These are phyloP conservation scores for Dilophus febrilis DNA, from an alignment of 2,888 invertebrate genomes.

Conservation along the genomic window DNA sequence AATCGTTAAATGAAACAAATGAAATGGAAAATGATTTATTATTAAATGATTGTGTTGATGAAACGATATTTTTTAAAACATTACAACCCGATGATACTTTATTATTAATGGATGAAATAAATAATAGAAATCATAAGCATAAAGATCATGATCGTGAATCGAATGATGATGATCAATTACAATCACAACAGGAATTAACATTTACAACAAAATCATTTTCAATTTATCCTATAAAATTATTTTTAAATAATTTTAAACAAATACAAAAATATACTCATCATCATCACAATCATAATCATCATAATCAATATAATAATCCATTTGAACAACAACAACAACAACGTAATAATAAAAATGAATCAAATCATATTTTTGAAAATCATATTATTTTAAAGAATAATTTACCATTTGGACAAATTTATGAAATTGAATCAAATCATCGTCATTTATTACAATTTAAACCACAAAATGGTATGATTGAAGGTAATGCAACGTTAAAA, in stretches of 20 bases:
- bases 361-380: too few relatives aligned
- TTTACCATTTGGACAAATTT: slow-evolving; percentile 19
- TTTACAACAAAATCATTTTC: slow-evolving; percentile 17
- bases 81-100: slow-evolving; percentile 10
- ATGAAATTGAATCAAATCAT: slow-evolving; percentile 20
- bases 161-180: slow-evolving; percentile 9
- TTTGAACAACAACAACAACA: too few relatives aligned
- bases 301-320: too few relatives aligned
- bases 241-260: too few relatives aligned
- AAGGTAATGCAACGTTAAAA: too few relatives aligned
- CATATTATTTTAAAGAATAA: slow-evolving; percentile 15
- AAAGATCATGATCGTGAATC: slow-evolving; percentile 15
- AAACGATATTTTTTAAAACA: slow-evolving; percentile 26
- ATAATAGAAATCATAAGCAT: slow-evolving; percentile 5
- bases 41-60: slow-evolving; percentile 20
- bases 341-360: slow-evolving; percentile 10
- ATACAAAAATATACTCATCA: too few relatives aligned
- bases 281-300: too few relatives aligned
- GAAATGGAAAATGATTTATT: slow-evolving; percentile 16
- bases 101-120: slow-evolving; percentile 18
- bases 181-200: slow-evolving; percentile 6
- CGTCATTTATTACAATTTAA: slow-evolving; percentile 18
- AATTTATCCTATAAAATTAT: slow-evolving; percentile 17
- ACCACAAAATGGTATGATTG: slow-evolving; percentile 14
- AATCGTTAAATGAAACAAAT: slow-evolving; percentile 21